Evolutionary conservation across 1,140 invertebrate genomes (phyloP), one percentile per base, ranked within the genome.

Genomic region (Apis laboriosa): DNA sequence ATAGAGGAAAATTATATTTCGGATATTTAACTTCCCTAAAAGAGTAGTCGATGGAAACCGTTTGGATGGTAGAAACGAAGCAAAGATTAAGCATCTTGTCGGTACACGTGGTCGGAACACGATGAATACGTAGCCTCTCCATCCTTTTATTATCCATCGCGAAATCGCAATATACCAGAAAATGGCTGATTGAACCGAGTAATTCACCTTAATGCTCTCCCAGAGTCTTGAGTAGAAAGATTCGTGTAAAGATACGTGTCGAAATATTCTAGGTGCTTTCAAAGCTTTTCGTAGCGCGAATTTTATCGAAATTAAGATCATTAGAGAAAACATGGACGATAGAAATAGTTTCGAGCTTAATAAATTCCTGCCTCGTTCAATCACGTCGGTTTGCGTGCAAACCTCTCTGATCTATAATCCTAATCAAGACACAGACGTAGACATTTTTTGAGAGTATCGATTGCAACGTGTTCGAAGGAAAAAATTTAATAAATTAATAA

Each of bases 281-380:
- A 28, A 53, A 58, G 24, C 34, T 67, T 53, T 63, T 67, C 34
- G 34, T 67, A 21, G 11, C 17, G n/a, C 5, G 4, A 58, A 43
- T 67, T 67, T 81, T 81, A 81, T 67, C 79, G 34, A 75, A 76
- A 81, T 81, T 13, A 81, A 81, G 63, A 28, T 81, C 67, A 53
- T 81, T 76, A 76, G 56, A 28, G 12, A 67, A 76, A 24, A 34
- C 34, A 15, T 8, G 21, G 43, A 68, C 66, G 19, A n/a, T 68
- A 43, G 43, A n/a, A 24, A 51, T 21, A n/a, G 15, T n/a, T 9
- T 28, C n/a, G n/a, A 58, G 55, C 55, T 53, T 70, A 53, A 58
- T 58, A 58, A 73, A 58, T 73, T 73, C 71, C 19, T 58, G 5
- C 34, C 28, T 58, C 55, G 24, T 21, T 73, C 58, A 58, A 73